Percentiles rank a stretch among this genome's conserved stretches.
Evolutionary conservation across 2,113 vertebrate species (phyloP).

Genomic region (Eleginops maclovinus): DNA sequence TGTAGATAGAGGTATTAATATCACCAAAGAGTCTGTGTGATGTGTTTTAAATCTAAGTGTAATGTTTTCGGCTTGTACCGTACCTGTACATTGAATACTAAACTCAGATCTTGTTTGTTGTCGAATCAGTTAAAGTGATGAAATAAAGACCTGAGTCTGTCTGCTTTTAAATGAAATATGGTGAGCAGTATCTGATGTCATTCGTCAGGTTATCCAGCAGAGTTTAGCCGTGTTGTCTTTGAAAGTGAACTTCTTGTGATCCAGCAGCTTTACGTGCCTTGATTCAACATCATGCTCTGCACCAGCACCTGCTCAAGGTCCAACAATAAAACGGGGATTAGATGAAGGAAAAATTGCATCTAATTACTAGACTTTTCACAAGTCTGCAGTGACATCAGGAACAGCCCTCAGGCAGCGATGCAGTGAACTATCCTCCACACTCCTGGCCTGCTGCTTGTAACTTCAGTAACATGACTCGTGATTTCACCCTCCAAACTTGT

Average conservation of each 20-base stretch:
- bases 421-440: background rate
- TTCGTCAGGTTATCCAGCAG: background rate
- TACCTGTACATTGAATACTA: background rate
- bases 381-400: background rate
- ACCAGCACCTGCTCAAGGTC: constrained; percentile 54
- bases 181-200: background rate
- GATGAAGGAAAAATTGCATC: background rate
- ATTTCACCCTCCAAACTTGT: constrained; percentile 51
- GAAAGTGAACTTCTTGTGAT: constrained; percentile 23
- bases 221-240: background rate
- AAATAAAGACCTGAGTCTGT: background rate
- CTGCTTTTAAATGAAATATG: background rate
- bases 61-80: background rate
- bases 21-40: background rate
- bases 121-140: constrained; percentile 25
- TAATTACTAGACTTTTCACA: constrained; percentile 9
- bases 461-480: constrained; percentile 27
- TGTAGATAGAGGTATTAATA: constrained; percentile 1
- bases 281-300: background rate
- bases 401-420: background rate
- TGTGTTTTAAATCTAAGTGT: constrained; percentile 1
- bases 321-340: constrained; percentile 58
- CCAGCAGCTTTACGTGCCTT: constrained; percentile 7
- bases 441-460: constrained; percentile 8
- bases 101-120: background rate